Percentiles rank a stretch among this genome's conserved stretches.
Evolutionary conservation across 2,797 vertebrate genomes (phyloP).

Genomic region (Melanotaenia nigrans): DNA sequence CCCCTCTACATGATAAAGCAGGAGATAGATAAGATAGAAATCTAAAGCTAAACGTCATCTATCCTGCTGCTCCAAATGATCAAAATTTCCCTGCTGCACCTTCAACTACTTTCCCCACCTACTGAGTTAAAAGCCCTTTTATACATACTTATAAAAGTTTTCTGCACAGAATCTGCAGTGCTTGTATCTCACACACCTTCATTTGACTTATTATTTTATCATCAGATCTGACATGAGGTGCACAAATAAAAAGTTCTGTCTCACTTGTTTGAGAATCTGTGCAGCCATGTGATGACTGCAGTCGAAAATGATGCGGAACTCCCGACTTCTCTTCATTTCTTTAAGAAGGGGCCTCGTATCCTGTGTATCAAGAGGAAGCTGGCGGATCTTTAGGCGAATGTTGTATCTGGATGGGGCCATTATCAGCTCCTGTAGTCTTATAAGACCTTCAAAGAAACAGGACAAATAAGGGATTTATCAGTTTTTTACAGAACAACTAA

Average conservation of each 20-base stretch:
- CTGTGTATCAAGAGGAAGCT: slow-evolving; percentile 92
- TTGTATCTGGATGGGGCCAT: slow-evolving; percentile 98
- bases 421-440: slow-evolving; percentile 97
- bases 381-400: slow-evolving; percentile 97
- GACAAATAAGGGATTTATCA: slow-evolving; percentile 11
- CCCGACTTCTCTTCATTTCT: slow-evolving; percentile 97
- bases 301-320: slow-evolving; percentile 99
- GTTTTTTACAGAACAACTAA: background rate
- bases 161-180: slow-evolving; percentile 4
- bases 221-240: background rate
- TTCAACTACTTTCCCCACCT: background rate
- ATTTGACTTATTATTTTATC: background rate
- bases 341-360: slow-evolving; percentile 94
- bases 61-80: background rate
- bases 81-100: background rate
- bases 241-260: slow-evolving; percentile 33
- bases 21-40: background rate
- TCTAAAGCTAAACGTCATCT: too few relatives aligned
- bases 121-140: background rate
- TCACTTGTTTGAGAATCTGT: slow-evolving; percentile 94
- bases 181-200: background rate
- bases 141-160: background rate
- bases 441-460: slow-evolving; percentile 86
- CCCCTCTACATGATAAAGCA: background rate
- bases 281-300: slow-evolving; percentile 96